Conservation (phyloP, 2,113 vertebrate species). For the Theristicus caerulescens region DNA sequence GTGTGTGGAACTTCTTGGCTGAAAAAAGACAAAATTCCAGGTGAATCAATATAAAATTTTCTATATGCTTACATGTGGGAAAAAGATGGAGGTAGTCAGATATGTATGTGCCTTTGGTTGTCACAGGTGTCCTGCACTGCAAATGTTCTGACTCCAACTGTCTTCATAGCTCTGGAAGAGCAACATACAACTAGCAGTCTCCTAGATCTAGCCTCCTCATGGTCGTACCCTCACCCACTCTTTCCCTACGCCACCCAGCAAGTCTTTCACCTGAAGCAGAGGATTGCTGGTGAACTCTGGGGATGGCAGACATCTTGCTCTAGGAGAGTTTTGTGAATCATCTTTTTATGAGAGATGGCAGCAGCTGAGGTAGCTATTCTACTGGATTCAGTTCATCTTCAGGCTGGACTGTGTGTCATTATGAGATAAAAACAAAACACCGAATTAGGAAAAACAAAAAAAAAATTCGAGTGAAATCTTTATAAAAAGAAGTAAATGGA, state of each 20-base stretch:
- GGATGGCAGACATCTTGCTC: background rate
- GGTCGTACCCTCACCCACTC: background rate
- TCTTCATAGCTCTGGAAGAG: background rate
- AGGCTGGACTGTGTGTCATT: background rate
- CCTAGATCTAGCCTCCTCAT: background rate
- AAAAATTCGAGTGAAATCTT: background rate
- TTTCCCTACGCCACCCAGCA: background rate
- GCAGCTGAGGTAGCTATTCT: background rate
- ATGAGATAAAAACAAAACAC: background rate
- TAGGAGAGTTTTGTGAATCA: background rate
- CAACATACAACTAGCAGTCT: background rate
- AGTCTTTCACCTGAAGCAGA: background rate
- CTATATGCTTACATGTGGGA: background rate
- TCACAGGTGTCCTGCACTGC: background rate
- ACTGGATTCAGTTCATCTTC: background rate
- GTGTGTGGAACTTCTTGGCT: background rate
- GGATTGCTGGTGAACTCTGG: background rate
- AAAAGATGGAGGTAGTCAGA: background rate
- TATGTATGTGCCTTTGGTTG: rapidly evolving
- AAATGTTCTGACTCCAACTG: background rate
- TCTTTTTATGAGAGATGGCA: background rate
- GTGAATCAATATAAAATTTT: background rate
- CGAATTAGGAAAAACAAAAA: background rate
- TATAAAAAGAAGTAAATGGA: background rate
- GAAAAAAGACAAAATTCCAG: background rate